Evolutionary conservation across 2,888 invertebrate genomes (phyloP), one percentile per base, ranked within the genome.

Genomic region (Lottia scabra): DNA sequence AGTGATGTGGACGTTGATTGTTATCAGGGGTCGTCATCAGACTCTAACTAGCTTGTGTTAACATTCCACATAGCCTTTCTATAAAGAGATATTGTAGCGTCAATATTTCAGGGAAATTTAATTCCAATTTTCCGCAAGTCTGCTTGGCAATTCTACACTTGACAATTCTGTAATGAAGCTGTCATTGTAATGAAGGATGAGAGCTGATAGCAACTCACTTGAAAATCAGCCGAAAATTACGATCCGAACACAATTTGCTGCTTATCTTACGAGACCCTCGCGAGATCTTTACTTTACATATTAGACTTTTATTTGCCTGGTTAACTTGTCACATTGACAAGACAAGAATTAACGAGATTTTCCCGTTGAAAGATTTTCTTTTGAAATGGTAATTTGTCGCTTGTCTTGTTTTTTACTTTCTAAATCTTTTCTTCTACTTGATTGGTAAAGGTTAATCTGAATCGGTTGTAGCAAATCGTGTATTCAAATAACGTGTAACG

Each of bases 71-170:
- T 56, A 56, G 10, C 56, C 38, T 38, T 23, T 56, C 23, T 23
- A 19, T 23, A 56, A 19, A 56, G 56, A 19, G 67, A 72, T 48
- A 48, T 56, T 56, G 44, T 66, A 48, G 74, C 75, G 74, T 75
- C 78, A 78, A 75, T 78, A 78, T 78, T 78, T 78, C 71, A 76
- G 74, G 74, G 67, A 75, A 78, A 78, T 76, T 78, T 78, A 78
- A 78, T 76, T 78, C 78, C 75, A 78, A 78, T 78, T 78, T 78
- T 78, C 78, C 78, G 78, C 78, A 78, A 75, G 74, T 74, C 70
- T 74, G 72, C 71, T 73, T 74, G 74, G 72, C 73, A 76, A 76
- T 78, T 78, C 76, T 78, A 72, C 73, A 76, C 73, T 74, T 78
- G 78, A 78, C 78, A 78, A 76, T 75, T 71, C 70, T 76, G 75